Percentiles rank a stretch among this genome's conserved stretches.
phyloP scores from a whole-genome alignment of 2,888 invertebrate genomes.

The Macaria notata region DNA sequence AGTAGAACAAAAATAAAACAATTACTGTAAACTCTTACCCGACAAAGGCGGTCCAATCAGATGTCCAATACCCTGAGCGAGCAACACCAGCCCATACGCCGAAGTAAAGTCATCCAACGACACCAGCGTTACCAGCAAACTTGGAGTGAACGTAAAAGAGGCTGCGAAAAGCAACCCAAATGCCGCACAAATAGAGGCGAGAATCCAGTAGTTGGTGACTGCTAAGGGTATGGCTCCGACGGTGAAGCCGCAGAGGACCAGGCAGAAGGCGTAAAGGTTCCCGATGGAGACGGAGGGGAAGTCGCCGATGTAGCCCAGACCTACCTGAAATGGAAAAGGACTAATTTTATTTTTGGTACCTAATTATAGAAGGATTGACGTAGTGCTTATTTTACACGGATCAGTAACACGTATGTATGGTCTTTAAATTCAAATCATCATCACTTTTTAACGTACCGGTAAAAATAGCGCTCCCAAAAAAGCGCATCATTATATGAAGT shows the following conservation, averaged over 20 bases:
- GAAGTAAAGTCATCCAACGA: constrained; percentile 95
- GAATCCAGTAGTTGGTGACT: constrained; percentile 70
- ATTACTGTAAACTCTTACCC: constrained; percentile 74
- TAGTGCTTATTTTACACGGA: too few relatives aligned
- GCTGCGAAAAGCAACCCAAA: constrained; percentile 97
- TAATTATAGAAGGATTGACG: too few relatives aligned
- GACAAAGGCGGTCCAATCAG: constrained; percentile 95
- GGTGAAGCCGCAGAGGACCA: constrained; percentile 85
- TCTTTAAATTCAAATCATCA: too few relatives aligned
- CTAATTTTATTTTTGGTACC: neutral
- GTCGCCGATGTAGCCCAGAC: constrained; percentile 95
- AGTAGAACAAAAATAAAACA: too few relatives aligned
- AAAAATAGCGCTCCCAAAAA: too few relatives aligned
- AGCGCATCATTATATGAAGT: too few relatives aligned
- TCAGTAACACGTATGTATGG: too few relatives aligned
- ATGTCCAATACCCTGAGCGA: constrained; percentile 96
- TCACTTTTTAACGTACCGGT: too few relatives aligned
- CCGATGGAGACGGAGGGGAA: constrained; percentile 91
- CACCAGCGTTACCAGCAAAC: constrained; percentile 93
- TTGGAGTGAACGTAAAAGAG: constrained; percentile 94
- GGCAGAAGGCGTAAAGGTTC: constrained; percentile 90
- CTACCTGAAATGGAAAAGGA: constrained; percentile 79
- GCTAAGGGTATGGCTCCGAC: constrained; percentile 84
- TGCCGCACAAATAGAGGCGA: constrained; percentile 80
- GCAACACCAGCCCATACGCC: constrained; percentile 93